Evolutionary conservation across 2,888 invertebrate species (phyloP), one percentile per base, ranked within the genome.

Genomic region (Apamea sordens): DNA sequence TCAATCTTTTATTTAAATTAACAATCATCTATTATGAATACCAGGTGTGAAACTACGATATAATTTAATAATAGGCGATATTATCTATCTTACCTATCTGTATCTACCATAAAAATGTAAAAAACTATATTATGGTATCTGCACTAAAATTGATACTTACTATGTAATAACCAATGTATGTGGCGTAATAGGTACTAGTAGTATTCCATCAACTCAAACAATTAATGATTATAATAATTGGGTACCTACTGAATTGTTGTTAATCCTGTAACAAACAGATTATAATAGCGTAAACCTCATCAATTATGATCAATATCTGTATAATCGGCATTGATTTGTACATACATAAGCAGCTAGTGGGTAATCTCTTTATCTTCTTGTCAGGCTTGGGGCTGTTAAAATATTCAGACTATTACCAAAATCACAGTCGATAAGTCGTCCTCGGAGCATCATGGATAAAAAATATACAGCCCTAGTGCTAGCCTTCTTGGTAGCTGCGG

Each of bases 281-380:
- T 87, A 85, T 56, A 83, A 89, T 88, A 88, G 80, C 88, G 88
- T 86, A 89, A 90, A 90, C 88, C 90, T 91, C 80, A 92, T 91
- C 90, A 92, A 94, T 93, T 92, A 93, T 89, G 92, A 94, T 93
- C 85, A 85, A 41, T 90, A 91, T 92, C 92, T 76, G 75, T 75
- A 80, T 88, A 89, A 93, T 93, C 93, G 77, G 75, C 90, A 89
- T 84, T 93, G 92, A 93, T 94, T 93, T 93, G 83, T 89, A 84
- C 91, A 91, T 71, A 83, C n/a, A 36, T 92, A 92, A 89, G 41
- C 53, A 83, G 83, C 77, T 88, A 83, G 87, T 86, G 84, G 44
- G 41, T 88, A 91, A 89, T 87, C 85, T 61, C 77, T 65, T 91
- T 93, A 94, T 94, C 94, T 83, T 13, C 76, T 32, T 69, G 84